A percentile compares a stretch with the other conserved stretches of the same genome.
Evolutionary conservation across 2,797 vertebrate species (phyloP).

Genomic region (Clarias platycephalus): DNA sequence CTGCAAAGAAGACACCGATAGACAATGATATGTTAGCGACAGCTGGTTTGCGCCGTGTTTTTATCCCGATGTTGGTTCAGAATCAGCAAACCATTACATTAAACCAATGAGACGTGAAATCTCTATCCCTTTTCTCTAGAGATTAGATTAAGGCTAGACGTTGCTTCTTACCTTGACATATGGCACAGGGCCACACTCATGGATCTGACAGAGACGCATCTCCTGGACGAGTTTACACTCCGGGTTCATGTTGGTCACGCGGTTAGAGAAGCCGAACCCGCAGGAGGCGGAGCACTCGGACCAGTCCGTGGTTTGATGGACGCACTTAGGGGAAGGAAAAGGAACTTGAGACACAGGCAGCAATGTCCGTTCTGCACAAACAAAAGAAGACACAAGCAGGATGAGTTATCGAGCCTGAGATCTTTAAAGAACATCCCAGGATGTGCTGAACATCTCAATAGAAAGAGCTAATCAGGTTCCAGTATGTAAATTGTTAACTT

Average conservation of each 20-base stretch:
- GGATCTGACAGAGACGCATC: slow-evolving; percentile 72
- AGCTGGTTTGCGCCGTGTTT: not conserved
- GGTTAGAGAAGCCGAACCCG: slow-evolving; percentile 74
- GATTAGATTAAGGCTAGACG: not conserved
- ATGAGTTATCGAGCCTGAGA: not conserved
- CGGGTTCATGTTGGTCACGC: slow-evolving; percentile 73
- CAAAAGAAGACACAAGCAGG: not conserved
- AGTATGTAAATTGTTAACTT: too few relatives aligned
- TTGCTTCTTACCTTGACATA: slow-evolving; percentile 62
- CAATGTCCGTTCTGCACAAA: slow-evolving; percentile 58
- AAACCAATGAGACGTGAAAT: not conserved
- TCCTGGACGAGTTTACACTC: slow-evolving; percentile 70
- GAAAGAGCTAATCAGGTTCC: not conserved
- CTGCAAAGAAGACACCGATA: slow-evolving; percentile 20
- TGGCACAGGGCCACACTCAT: slow-evolving; percentile 59
- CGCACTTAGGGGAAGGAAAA: slow-evolving; percentile 58
- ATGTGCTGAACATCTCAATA: not conserved
- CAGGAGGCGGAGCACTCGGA: slow-evolving; percentile 73
- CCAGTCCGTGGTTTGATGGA: slow-evolving; percentile 72
- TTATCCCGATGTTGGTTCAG: not conserved
- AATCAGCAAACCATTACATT: not conserved
- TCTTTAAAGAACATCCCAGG: not conserved
- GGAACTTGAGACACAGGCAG: slow-evolving; percentile 51
- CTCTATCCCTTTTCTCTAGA: too few relatives aligned
- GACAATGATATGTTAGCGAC: not conserved